Evolutionary conservation across 1,140 invertebrate genomes (phyloP).

Genomic region (Neomicropteryx cornuta): DNA sequence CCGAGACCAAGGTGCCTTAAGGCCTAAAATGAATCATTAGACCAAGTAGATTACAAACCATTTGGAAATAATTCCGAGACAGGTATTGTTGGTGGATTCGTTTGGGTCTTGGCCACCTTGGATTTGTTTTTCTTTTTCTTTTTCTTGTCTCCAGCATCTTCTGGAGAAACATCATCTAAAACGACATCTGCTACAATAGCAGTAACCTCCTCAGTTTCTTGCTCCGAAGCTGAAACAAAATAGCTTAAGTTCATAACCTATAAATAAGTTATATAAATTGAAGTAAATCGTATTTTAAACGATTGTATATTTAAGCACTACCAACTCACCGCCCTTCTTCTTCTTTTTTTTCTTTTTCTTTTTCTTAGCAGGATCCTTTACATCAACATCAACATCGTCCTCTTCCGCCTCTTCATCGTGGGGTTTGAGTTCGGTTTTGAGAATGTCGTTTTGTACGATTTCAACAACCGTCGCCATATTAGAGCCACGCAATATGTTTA

Average conservation of each 20-base stretch:
- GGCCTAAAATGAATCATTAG: neutral
- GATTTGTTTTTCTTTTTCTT: constrained; percentile 54
- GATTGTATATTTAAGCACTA: too few relatives aligned
- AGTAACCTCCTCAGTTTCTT: constrained; percentile 3
- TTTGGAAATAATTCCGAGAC: constrained; percentile 77
- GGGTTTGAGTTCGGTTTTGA: constrained; percentile 22
- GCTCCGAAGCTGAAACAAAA: neutral
- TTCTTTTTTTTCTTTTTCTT: constrained; percentile 67
- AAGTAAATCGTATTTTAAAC: too few relatives aligned
- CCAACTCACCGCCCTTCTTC: constrained; percentile 52
- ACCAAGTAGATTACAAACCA: constrained; percentile 43
- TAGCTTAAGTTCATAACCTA: too few relatives aligned
- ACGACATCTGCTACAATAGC: neutral
- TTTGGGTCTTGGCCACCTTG: constrained; percentile 31
- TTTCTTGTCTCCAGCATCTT: constrained; percentile 42
- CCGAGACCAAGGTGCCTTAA: too few relatives aligned
- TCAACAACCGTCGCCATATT: constrained; percentile 31
- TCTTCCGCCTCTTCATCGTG: constrained; percentile 30
- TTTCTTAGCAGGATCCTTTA: constrained; percentile 48
- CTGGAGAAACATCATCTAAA: constrained; percentile 21
- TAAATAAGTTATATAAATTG: too few relatives aligned
- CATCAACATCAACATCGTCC: constrained; percentile 37
- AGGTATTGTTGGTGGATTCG: constrained; percentile 70
- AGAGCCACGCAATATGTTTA: too few relatives aligned
- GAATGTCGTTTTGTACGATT: constrained; percentile 26